These are phyloP conservation scores for Timema cristinae DNA, from an alignment of 2,888 invertebrate species.

Conservation along the genomic window DNA sequence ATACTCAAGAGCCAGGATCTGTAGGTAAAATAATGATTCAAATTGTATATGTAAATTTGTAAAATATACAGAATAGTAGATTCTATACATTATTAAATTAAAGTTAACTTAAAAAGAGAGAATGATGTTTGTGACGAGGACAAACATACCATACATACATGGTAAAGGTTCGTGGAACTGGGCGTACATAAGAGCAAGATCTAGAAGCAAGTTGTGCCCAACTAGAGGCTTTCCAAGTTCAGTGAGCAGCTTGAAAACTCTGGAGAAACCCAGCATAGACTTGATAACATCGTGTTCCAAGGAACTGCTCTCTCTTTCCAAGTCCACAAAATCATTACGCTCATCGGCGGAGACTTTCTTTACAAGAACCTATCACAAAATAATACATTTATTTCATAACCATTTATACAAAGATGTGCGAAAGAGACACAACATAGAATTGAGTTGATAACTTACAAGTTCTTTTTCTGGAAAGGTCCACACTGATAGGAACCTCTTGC, in stretches of 20 bases:
- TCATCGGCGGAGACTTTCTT: conserved; percentile 41
- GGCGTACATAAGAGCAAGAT: conserved; percentile 64
- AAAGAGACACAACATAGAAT: neutral
- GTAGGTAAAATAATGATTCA: neutral
- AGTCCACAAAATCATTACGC: conserved; percentile 29
- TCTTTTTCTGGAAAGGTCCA: conserved; percentile 42
- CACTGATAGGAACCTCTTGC: conserved; percentile 50
- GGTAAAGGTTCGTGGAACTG: conserved; percentile 70
- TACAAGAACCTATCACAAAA: conserved; percentile 39
- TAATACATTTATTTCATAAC: conserved; percentile 12
- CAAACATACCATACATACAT: conserved; percentile 45
- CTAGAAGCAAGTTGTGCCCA: conserved; percentile 71
- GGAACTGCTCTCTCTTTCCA: conserved; percentile 9
- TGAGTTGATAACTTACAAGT: conserved; percentile 30
- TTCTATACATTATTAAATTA: no score
- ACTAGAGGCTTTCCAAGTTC: conserved; percentile 63
- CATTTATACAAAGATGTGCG: neutral
- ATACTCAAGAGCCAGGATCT: neutral
- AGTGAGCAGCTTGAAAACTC: conserved; percentile 58
- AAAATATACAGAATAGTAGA: no score
- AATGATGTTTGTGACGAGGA: neutral
- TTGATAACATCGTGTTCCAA: conserved; percentile 52
- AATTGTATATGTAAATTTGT: neutral
- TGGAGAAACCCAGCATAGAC: conserved; percentile 61
- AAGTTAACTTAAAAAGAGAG: conserved; percentile 14